phyloP scores from a whole-genome alignment of 2,888 invertebrate genomes.

The Pocota personata region DNA sequence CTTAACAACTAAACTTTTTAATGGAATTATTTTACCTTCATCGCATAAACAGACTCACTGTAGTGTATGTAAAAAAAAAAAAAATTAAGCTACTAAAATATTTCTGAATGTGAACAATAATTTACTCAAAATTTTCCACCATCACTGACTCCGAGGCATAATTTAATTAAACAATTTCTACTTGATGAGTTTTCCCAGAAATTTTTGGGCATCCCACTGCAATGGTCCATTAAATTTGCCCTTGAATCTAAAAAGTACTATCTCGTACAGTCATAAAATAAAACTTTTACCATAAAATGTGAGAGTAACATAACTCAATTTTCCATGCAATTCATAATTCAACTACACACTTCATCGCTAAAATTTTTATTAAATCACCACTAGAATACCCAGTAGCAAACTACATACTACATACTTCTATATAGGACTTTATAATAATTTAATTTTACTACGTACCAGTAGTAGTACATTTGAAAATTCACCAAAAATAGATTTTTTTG shows the following conservation, averaged over 20 bases:
- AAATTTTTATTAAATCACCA: constrained; percentile 24
- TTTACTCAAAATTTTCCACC: neutral
- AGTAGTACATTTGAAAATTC: constrained; percentile 7
- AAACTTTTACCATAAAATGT: constrained; percentile 38
- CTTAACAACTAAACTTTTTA: too few relatives aligned
- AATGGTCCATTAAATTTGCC: constrained; percentile 1
- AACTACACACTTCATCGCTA: constrained; percentile 25
- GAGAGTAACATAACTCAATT: constrained; percentile 39
- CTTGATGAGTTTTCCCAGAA: neutral
- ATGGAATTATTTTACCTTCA: too few relatives aligned
- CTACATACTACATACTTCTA: neutral
- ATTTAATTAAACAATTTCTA: neutral
- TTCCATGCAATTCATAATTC: constrained; percentile 57
- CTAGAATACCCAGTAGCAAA: neutral
- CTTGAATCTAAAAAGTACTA: constrained; percentile 2
- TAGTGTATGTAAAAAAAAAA: too few relatives aligned
- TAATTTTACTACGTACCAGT: neutral
- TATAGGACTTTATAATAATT: constrained; percentile 22
- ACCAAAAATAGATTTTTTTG: constrained; percentile 31
- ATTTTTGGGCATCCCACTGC: neutral
- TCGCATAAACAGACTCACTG: too few relatives aligned
- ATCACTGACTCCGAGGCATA: neutral
- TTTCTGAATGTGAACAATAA: neutral
- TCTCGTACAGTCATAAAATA: constrained; percentile 16
- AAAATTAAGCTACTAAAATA: neutral